Evolutionary conservation across 2,797 vertebrate genomes (phyloP).

Genomic region (Manis pentadactyla): DNA sequence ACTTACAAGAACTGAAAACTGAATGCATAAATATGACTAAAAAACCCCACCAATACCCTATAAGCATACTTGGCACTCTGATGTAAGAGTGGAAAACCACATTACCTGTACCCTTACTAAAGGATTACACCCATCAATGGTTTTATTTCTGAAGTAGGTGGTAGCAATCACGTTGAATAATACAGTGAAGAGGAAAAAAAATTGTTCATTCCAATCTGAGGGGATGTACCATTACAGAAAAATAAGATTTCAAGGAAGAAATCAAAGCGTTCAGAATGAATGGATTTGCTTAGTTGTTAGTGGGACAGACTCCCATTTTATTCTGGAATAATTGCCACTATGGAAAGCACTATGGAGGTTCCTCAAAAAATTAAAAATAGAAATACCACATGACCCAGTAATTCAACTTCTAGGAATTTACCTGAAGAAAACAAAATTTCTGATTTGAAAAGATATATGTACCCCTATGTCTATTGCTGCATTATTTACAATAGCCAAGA

Average conservation of each 20-base stretch:
- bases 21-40: neutral
- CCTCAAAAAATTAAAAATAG: too few relatives aligned
- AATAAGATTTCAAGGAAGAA: neutral
- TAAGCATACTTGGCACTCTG: neutral
- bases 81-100: neutral
- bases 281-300: slow-evolving; percentile 1
- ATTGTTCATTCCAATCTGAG: neutral
- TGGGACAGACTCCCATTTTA: neutral
- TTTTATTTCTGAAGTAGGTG: neutral
- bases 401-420: too few relatives aligned
- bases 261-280: neutral
- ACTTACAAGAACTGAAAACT: slow-evolving; percentile 1
- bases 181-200: neutral
- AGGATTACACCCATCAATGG: neutral
- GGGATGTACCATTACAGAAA: neutral
- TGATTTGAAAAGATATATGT: too few relatives aligned
- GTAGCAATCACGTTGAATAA: neutral
- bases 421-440: too few relatives aligned
- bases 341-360: too few relatives aligned
- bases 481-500: too few relatives aligned
- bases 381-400: too few relatives aligned
- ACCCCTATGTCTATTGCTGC: too few relatives aligned
- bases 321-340: neutral
- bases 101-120: neutral
- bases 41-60: neutral